Conservation (phyloP, 1,140 invertebrate genomes). For the Heliconius hermathena region DNA sequence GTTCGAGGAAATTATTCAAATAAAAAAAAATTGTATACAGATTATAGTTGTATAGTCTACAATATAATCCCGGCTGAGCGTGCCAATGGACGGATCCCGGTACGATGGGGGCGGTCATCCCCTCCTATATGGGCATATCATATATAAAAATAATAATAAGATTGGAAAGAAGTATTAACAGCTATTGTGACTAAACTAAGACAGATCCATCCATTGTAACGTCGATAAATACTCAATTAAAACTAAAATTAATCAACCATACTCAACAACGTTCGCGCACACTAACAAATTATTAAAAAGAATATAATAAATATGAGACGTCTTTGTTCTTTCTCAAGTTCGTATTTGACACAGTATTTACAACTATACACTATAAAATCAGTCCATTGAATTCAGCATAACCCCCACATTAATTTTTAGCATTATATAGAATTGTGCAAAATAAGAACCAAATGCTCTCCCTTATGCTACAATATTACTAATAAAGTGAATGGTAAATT, state of each 20-base stretch:
- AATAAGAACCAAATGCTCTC: slow-evolving; percentile 53
- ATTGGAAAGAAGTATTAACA: slow-evolving; percentile 54
- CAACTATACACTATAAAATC: slow-evolving; percentile 61
- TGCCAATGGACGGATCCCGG: slow-evolving; percentile 52
- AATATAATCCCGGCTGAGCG: slow-evolving; percentile 36
- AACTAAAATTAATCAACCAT: slow-evolving; percentile 70
- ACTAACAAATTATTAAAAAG: slow-evolving; percentile 61
- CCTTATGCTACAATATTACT: slow-evolving; percentile 39
- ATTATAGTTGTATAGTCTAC: slow-evolving; percentile 51
- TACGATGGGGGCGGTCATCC: slow-evolving; percentile 43
- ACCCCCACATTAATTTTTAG: slow-evolving; percentile 37
- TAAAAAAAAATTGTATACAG: slow-evolving; percentile 56
- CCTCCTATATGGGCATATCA: slow-evolving; percentile 28
- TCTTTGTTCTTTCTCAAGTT: slow-evolving; percentile 72
- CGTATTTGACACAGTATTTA: slow-evolving; percentile 69
- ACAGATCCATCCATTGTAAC: slow-evolving; percentile 52
- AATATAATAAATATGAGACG: slow-evolving; percentile 76
- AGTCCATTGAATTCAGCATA: slow-evolving; percentile 61
- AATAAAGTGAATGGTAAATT: not conserved
- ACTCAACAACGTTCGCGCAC: slow-evolving; percentile 64
- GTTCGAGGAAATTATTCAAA: slow-evolving; percentile 65
- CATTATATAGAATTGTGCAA: slow-evolving; percentile 46
- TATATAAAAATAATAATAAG: slow-evolving; percentile 59
- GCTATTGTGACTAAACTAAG: slow-evolving; percentile 50
- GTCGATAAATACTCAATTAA: slow-evolving; percentile 51